These are phyloP conservation scores for Abscondita cerata DNA, from an alignment of 2,888 invertebrate species.

Conservation along the genomic window DNA sequence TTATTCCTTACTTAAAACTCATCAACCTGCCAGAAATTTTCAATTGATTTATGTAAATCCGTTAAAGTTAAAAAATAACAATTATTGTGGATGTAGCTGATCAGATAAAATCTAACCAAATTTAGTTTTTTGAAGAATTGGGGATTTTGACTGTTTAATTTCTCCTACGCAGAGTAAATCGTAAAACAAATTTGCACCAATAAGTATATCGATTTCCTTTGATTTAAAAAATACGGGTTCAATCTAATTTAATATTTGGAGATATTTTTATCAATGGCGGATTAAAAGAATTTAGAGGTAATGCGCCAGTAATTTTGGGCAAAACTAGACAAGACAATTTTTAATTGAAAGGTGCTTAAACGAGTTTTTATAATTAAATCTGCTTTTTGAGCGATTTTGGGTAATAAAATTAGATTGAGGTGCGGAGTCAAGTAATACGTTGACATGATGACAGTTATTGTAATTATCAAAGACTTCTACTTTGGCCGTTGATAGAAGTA, in stretches of 20 bases:
- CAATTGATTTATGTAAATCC: not conserved
- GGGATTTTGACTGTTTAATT: not conserved
- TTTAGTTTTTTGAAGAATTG: not conserved
- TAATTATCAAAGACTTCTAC: not conserved
- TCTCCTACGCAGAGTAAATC: slow-evolving; percentile 1
- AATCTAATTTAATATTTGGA: slow-evolving; percentile 17
- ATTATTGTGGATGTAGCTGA: too few species aligned
- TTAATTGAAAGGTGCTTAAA: not conserved
- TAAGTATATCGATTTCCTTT: too few species aligned
- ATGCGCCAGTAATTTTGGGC: not conserved
- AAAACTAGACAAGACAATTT: not conserved
- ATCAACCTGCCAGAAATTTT: slow-evolving; percentile 12
- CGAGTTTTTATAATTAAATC: not conserved
- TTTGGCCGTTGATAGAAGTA: not conserved
- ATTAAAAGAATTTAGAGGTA: not conserved
- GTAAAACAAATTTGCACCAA: slow-evolving; percentile 1
- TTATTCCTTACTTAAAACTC: not conserved
- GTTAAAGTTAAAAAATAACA: slow-evolving; percentile 4
- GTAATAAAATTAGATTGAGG: slow-evolving; percentile 10
- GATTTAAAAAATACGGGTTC: slow-evolving; percentile 17
- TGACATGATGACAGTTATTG: not conserved
- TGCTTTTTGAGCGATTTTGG: not conserved
- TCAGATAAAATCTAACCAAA: not conserved
- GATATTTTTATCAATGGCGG: not conserved
- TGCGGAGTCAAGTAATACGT: not conserved